Evolutionary conservation across 2,797 vertebrate species (phyloP), one percentile per base, ranked within the genome.

Genomic region (Neopelma chrysocephalum): DNA sequence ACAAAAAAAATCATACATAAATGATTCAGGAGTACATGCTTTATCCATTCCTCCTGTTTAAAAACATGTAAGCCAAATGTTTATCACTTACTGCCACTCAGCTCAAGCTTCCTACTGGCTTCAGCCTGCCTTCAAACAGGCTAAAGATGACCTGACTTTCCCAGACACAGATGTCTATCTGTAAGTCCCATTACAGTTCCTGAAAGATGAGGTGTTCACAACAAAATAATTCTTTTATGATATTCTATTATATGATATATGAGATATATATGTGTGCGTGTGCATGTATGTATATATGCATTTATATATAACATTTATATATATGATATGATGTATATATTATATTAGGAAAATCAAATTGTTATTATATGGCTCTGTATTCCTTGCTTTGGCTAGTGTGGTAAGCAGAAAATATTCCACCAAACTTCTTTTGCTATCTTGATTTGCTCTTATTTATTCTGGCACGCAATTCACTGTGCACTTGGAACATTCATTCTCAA

Each of bases 381-480:
- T 51, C 45, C 56, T 70, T 73, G 21, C 75, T 94, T 84, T 38
- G 15, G 54, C 51, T 93, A 15, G 60, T 89, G 88, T 60, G 56
- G 83, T 90, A 64, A 86, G 82, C 75, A 93, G 85, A 96, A 96
- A 96, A 95, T 57, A 83, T n/a, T 83, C 25, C 50, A 81, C 25
- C 48, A 71, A 83, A 85, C 73, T 68, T 82, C 32, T 72, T 91
- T 69, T 71, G 21, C 78, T 78, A 32, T 93, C 88, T 78, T 53
- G 64, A 82, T 78, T 86, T 88, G 65, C 42, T 94, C 45, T 93
- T 79, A 64, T 72, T 92, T 70, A 69, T 73, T 79, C 68, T 91
- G 58, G 23, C 75, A 70, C 18, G n/a, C 29, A 83, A 42, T 58
- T 64, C 15, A 60, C 43, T 15, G 15, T 40, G 54, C 19, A 1